Conservation (phyloP, 1,140 invertebrate genomes). For the Calephelis nemesis region DNA sequence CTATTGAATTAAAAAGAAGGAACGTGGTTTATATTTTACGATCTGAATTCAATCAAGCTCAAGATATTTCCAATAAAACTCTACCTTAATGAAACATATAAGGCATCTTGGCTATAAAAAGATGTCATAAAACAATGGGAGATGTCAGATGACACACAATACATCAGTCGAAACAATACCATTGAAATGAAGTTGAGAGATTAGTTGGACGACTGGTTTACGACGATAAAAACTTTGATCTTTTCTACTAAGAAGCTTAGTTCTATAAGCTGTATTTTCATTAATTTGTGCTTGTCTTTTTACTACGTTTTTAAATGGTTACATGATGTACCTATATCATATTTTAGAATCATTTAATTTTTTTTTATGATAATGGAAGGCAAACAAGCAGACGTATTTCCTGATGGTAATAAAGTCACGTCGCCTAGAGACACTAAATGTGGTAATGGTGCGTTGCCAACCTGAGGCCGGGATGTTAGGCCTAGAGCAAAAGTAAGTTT, state of each 20-base stretch:
- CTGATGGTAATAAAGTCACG: too few species aligned
- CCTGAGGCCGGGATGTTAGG: too few species aligned
- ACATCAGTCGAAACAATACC: slow-evolving; percentile 26
- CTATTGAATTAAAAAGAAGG: neutral
- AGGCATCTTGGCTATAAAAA: slow-evolving; percentile 32
- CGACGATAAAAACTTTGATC: too few species aligned
- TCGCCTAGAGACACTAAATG: too few species aligned
- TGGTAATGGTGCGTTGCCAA: too few species aligned
- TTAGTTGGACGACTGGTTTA: slow-evolving; percentile 25
- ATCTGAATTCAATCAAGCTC: slow-evolving; percentile 3
- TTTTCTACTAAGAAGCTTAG: too few species aligned
- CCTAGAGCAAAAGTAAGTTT: too few species aligned
- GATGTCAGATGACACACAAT: slow-evolving; percentile 34
- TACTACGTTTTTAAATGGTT: too few species aligned
- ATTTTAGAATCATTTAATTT: neutral
- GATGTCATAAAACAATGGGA: slow-evolving; percentile 39
- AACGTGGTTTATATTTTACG: neutral
- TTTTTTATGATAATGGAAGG: neutral
- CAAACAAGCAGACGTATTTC: too few species aligned
- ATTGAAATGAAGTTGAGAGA: slow-evolving; percentile 29
- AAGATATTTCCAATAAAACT: slow-evolving; percentile 21
- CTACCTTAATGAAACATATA: slow-evolving; percentile 22
- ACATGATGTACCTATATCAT: too few species aligned
- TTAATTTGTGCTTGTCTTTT: too few species aligned
- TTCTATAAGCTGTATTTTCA: too few species aligned